Base-by-base conservation (phyloP, 2,797 vertebrate species). In the Lepidocolaptes lacrymiger region DNA sequence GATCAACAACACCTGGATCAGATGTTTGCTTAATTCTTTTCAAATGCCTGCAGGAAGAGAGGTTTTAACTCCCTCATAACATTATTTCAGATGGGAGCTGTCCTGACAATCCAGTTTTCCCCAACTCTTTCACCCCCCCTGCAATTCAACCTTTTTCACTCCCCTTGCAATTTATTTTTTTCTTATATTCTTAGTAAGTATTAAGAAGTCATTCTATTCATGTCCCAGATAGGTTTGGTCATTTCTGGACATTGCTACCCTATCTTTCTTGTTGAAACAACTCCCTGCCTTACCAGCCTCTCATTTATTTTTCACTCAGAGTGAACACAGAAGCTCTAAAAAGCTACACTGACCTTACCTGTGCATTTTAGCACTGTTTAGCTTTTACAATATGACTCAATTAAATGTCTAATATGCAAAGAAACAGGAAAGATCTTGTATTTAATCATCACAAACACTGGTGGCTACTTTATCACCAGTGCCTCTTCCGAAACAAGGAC, bases 11-110 rank as follows among this genome's bases (percentile, higher is more conserved):
- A 83, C 82, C 93, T 88, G 2, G 46, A 34, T 43, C 24, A 91
- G 78, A 85, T 44, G 79, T 89, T 88, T 85, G 59, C 78, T 94
- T 88, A 83, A 85, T 89, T 93, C 41, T 64, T 85, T 77, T 68
- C 36, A 83, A 93, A 74, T 77, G 64, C 61, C 82, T 77, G 61
- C 34, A 75, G 64, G 63, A 77, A 49, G 9, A 77, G 78, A 83
- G 64, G 43, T 73, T 89, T 92, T 20, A 67, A 79, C 48, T 92
- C 91, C 41, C 49, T 85, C 0, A 0, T 18, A 18, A 5, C 92
- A 71, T 92, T 88, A 39, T 85, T 95, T 93, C 82, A 89, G 49
- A 75, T 85, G 34, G 49, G 77, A 88, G 27, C 44, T 74, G 16
- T 61, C 58, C 32, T 21, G 24, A 83, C 15, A 26, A 54, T 15